phyloP scores from a whole-genome alignment of 1,140 invertebrate species.

The Leptopilina clavipes region DNA sequence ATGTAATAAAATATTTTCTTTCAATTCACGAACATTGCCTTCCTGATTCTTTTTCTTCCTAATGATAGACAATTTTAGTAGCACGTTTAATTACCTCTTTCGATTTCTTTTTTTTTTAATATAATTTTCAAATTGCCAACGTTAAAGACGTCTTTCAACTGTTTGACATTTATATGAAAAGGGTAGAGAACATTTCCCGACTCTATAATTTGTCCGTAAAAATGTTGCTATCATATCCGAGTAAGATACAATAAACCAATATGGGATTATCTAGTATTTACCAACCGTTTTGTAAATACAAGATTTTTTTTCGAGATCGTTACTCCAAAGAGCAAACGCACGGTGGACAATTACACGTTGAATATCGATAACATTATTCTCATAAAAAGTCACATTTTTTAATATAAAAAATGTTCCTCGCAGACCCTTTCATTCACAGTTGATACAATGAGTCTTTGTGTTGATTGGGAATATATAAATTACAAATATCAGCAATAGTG shows the following conservation, averaged over 20 bases:
- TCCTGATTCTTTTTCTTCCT: conserved; percentile 24
- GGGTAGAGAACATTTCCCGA: neutral
- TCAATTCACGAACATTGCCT: conserved; percentile 27
- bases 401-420: conserved; percentile 29
- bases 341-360: conserved; percentile 25
- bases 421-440: neutral
- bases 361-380: conserved; percentile 24
- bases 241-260: conserved; percentile 3
- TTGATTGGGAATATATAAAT: conserved; percentile 24
- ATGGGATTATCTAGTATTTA: conserved; percentile 47
- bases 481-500: conserved; percentile 1
- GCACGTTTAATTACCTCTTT: conserved; percentile 19
- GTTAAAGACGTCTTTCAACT: neutral
- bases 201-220: neutral
- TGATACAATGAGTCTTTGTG: conserved; percentile 6
- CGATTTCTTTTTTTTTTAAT: conserved; percentile 50
- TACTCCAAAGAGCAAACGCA: conserved; percentile 33
- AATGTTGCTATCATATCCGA: conserved; percentile 9
- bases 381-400: conserved; percentile 27
- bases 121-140: conserved; percentile 43
- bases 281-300: conserved; percentile 64
- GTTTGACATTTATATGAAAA: conserved; percentile 28
- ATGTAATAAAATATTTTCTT: neutral
- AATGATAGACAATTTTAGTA: conserved; percentile 13
- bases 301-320: conserved; percentile 59